Base-by-base conservation (phyloP, 2,797 vertebrate species). In the Parauchenoglanis punctatus region DNA sequence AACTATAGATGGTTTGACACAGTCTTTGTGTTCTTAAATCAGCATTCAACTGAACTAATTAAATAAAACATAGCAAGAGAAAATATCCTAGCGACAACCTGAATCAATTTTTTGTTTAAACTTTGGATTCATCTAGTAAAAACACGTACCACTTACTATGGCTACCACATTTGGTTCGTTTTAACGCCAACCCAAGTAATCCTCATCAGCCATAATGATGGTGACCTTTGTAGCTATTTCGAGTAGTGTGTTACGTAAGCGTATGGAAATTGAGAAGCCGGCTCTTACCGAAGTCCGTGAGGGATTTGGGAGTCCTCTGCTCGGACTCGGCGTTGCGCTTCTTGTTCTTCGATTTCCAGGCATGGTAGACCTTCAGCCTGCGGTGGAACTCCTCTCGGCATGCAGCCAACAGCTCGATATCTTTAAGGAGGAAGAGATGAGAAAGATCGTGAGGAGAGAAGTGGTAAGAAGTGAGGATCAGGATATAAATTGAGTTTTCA, bases 281-380 rank as follows among this genome's bases (percentile, higher is more conserved):
- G 58, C 11, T 40, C 46, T 88, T 93, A 99, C 99, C 99, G 80
- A 99, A 99, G 91, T 99, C 98, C 0, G 97, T 98, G 92, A 99
- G 93, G 6, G 97, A 99, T 92, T 99, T 99, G 0, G 99, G 99
- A 91, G 98, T 98, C 88, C 99, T 96, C 78, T 98, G 98, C 82
- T 99, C 97, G 1, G 95, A 89, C 56, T 99, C 98, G 15, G 97
- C 93, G 23, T 96, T 97, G 68, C 97, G 97, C 87, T 99, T 99
- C 96, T 98, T 99, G 91, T 99, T 99, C 96, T 97, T 99, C 92
- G 98, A 97, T 92, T 99, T 99, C 99, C 99, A 99, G 0, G 98
- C 96, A 81, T 99, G 99, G 88, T 99, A 99, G 7, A 99, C 98
- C 94, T 99, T 99, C 91, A 99, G 96, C 63, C 99, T 96, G 44